Percentiles rank a stretch among this genome's conserved stretches.
phyloP scores from a whole-genome alignment of 2,888 invertebrate genomes.

The Caenorhabditis doughertyi region DNA sequence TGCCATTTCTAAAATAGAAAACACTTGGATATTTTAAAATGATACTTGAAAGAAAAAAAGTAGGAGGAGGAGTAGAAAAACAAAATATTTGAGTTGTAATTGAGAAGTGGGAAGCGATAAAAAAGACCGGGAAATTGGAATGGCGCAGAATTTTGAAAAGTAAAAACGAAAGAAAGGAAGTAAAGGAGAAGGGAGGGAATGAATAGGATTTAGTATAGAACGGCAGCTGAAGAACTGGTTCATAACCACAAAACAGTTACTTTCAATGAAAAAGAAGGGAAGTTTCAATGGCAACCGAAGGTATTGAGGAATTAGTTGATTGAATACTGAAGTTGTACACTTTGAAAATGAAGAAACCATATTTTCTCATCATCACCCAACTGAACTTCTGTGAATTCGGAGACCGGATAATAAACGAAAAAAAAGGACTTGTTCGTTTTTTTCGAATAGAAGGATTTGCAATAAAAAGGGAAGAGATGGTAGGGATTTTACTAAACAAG shows the following conservation, averaged over 20 bases:
- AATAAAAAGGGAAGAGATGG: neutral
- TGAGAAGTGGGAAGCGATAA: neutral
- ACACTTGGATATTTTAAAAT: neutral
- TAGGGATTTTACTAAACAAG: no score
- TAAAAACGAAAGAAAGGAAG: constrained; percentile 11
- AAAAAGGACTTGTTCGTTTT: neutral
- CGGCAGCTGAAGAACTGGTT: constrained; percentile 17
- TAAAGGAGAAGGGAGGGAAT: constrained; percentile 12
- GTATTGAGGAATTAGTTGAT: no score
- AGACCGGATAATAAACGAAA: neutral
- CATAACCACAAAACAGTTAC: neutral
- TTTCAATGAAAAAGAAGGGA: neutral
- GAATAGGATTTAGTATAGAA: constrained; percentile 25
- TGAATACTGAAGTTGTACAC: no score
- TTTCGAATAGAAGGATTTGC: neutral
- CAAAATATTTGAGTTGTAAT: neutral
- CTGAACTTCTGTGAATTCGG: neutral
- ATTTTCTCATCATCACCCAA: neutral
- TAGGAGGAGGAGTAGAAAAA: neutral
- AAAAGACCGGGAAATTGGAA: neutral
- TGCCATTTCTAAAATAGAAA: constrained; percentile 22
- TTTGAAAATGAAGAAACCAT: no score
- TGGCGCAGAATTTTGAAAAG: constrained; percentile 15
- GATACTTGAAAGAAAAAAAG: neutral
- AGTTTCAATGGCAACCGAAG: constrained; percentile 15